phyloP scores from a whole-genome alignment of 2,113 vertebrate genomes.

The Lycaon pictus region DNA sequence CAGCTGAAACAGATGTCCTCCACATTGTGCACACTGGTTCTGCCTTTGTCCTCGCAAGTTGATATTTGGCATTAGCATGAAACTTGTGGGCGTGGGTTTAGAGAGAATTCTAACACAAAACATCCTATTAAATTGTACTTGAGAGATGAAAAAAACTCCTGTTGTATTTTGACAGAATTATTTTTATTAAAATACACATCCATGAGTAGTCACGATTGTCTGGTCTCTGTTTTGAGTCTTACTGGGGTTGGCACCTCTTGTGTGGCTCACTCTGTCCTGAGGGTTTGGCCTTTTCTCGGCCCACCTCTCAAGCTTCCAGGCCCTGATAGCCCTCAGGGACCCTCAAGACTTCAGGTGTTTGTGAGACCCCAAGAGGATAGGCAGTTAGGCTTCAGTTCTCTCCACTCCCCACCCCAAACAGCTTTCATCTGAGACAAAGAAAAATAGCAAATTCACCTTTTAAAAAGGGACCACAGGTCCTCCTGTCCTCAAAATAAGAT shows the following conservation, averaged over 20 bases:
- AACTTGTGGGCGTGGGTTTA: conserved; percentile 87
- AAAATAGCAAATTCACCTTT: conserved; percentile 35
- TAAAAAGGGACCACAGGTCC: not conserved
- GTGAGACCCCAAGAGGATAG: not conserved
- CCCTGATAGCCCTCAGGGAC: not conserved
- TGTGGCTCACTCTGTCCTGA: not conserved
- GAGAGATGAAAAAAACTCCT: conserved; percentile 96
- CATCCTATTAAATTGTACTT: conserved; percentile 93
- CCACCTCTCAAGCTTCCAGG: not conserved
- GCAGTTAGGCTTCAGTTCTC: not conserved
- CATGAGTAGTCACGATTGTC: conserved; percentile 89
- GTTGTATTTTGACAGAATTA: conserved; percentile 99
- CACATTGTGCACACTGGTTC: conserved; percentile 92
- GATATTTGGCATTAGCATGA: conserved; percentile 97
- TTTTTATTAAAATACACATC: conserved; percentile 99
- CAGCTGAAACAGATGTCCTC: conserved; percentile 82
- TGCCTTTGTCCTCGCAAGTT: conserved; percentile 94
- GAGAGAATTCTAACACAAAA: conserved; percentile 91
- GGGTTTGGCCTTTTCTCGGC: not conserved
- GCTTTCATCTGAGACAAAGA: not conserved
- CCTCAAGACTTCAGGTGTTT: conserved; percentile 18
- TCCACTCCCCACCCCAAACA: not conserved
- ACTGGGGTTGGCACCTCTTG: not conserved
- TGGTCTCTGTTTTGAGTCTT: conserved; percentile 75
- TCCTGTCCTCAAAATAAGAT: not conserved